Evolutionary conservation across 2,113 vertebrate species (phyloP).

Genomic region (Polypterus bichir): DNA sequence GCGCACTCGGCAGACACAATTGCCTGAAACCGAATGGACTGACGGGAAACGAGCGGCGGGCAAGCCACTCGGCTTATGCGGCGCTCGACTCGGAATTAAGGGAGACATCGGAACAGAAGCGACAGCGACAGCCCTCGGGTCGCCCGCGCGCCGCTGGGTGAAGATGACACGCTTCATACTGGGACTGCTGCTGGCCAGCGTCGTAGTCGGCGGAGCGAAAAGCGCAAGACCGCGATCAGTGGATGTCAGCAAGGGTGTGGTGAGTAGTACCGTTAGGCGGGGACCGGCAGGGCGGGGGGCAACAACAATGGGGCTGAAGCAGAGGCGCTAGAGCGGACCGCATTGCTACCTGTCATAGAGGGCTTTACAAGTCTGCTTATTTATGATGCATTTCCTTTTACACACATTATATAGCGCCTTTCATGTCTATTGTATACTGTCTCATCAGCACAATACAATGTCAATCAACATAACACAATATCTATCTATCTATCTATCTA

Average conservation of each 20-base stretch:
- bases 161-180: conserved; percentile 1
- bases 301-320: background rate
- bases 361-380: too few species aligned
- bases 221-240: conserved; percentile 6
- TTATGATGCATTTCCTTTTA: too few species aligned
- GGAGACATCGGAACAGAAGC: too few species aligned
- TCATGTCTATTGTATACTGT: too few species aligned
- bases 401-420: too few species aligned
- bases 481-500: too few species aligned
- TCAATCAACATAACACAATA: too few species aligned
- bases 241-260: conserved; percentile 33
- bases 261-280: conserved; percentile 25
- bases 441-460: too few species aligned
- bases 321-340: background rate
- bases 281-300: background rate
- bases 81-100: background rate
- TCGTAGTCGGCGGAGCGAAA: background rate
- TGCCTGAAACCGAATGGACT: too few species aligned
- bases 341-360: too few species aligned
- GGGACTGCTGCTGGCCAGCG: background rate
- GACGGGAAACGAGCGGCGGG: background rate
- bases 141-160: background rate
- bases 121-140: conserved; percentile 1
- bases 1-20: too few species aligned
- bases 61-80: background rate